Evolutionary conservation across 2,113 vertebrate species (phyloP).

Genomic region (Seriola aureovittata): DNA sequence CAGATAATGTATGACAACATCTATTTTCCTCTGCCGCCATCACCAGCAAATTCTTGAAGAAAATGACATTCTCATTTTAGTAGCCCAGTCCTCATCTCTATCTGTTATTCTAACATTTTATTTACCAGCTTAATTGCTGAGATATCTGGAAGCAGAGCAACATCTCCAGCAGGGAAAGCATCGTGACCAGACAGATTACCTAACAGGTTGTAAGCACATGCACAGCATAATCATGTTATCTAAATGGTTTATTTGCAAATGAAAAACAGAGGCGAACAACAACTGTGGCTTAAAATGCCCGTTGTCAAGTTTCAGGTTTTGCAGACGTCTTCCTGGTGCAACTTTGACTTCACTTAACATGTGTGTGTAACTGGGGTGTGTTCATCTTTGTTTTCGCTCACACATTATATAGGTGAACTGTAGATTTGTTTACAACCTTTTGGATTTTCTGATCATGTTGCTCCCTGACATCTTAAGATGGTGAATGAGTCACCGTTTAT

Average conservation of each 20-base stretch:
- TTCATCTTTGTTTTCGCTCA: background rate
- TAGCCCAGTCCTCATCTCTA: background rate
- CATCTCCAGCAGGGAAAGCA: background rate
- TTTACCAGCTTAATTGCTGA: background rate
- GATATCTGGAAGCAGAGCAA: conserved; percentile 23
- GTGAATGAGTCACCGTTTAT: background rate
- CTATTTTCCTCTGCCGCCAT: background rate
- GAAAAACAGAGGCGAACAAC: background rate
- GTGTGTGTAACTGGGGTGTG: background rate
- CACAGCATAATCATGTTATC: background rate
- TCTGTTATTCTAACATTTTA: background rate
- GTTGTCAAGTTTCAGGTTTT: background rate
- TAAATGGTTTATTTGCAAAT: background rate
- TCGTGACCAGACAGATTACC: conserved; percentile 1
- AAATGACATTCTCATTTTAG: background rate
- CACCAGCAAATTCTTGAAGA: background rate
- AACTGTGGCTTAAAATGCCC: background rate
- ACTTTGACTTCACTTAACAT: background rate
- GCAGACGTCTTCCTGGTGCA: background rate
- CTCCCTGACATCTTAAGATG: background rate
- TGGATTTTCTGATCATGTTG: background rate
- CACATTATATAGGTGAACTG: background rate
- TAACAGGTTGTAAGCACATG: conserved; percentile 1
- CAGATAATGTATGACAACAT: background rate
- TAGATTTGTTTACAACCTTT: background rate